A percentile compares a stretch with the other conserved stretches of the same genome.
Evolutionary conservation across 2,888 invertebrate species (phyloP).

Genomic region (Ichneumoninae sp.): DNA sequence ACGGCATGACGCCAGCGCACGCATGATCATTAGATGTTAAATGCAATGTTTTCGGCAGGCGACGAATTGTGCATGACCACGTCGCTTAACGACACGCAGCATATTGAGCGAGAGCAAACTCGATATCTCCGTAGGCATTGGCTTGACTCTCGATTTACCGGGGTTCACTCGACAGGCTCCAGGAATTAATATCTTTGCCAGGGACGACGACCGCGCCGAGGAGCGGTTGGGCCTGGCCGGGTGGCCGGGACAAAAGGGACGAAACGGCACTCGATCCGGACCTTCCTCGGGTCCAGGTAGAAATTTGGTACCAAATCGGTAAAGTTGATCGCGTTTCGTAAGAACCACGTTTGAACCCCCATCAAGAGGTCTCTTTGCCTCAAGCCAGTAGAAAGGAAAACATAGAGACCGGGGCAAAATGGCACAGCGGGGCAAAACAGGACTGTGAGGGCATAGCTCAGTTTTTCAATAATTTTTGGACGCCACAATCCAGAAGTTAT

Average conservation of each 20-base stretch:
- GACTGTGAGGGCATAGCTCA: too few species aligned
- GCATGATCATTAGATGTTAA: constrained; percentile 71
- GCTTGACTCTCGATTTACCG: constrained; percentile 28
- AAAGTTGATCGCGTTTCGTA: neutral
- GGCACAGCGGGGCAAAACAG: too few species aligned
- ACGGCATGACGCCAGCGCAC: constrained; percentile 74
- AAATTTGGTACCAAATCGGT: too few species aligned
- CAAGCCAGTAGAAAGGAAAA: neutral
- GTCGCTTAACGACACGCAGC: constrained; percentile 69
- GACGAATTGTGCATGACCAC: constrained; percentile 72
- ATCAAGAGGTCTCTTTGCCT: neutral
- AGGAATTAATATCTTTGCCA: neutral
- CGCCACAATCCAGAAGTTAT: too few species aligned
- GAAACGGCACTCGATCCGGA: neutral
- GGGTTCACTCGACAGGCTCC: constrained; percentile 23
- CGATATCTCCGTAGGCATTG: constrained; percentile 66
- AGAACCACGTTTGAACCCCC: neutral
- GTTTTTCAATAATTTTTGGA: too few species aligned
- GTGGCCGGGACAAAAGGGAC: constrained; percentile 11
- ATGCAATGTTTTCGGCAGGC: constrained; percentile 55
- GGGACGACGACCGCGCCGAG: neutral
- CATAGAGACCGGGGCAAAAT: neutral
- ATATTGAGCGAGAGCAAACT: constrained; percentile 25
- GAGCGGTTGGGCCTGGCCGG: neutral
- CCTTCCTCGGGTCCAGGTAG: neutral